Percentiles rank a stretch among this genome's conserved stretches.
Conservation (phyloP, 2,888 invertebrate genomes). For the Cosmopolites sordidus region DNA sequence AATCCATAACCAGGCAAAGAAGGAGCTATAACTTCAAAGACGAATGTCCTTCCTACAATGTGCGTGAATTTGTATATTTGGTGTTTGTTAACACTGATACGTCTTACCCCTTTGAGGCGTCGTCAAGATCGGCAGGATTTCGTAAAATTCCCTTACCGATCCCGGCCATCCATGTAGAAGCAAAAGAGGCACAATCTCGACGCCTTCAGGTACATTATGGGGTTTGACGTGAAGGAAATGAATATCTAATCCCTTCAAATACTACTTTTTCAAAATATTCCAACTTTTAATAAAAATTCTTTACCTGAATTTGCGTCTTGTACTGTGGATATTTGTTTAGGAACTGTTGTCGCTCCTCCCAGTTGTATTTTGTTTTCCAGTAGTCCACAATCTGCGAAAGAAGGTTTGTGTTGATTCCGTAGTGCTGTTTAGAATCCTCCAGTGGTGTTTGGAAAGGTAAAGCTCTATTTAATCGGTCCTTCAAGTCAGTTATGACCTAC, state of each 20-base stretch:
- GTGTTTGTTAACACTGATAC: no score
- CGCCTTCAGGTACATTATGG: slow-evolving; percentile 31
- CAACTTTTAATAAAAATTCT: no score
- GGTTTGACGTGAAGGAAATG: slow-evolving; percentile 56
- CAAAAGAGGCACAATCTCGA: slow-evolving; percentile 60
- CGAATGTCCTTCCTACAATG: slow-evolving; percentile 49
- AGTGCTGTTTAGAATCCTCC: slow-evolving; percentile 67
- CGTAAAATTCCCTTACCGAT: slow-evolving; percentile 79
- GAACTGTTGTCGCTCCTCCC: slow-evolving; percentile 61
- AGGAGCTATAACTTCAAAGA: slow-evolving; percentile 60
- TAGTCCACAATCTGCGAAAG: slow-evolving; percentile 66
- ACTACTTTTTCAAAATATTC: no score
- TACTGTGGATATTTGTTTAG: slow-evolving; percentile 67
- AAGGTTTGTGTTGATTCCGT: slow-evolving; percentile 74
- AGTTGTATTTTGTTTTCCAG: slow-evolving; percentile 72
- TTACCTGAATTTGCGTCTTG: slow-evolving; percentile 59
- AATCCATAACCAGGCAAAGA: slow-evolving; percentile 50
- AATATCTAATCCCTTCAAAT: slow-evolving; percentile 62
- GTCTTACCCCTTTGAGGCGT: slow-evolving; percentile 49
- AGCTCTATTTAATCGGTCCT: slow-evolving; percentile 53
- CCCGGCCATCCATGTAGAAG: slow-evolving; percentile 90
- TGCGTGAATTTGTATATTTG: no score
- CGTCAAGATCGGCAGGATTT: slow-evolving; percentile 66
- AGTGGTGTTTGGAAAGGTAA: slow-evolving; percentile 51
- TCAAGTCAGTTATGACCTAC: slow-evolving; percentile 54